phyloP scores from a whole-genome alignment of 1,140 invertebrate genomes.

The Drosophila novamexicana region DNA sequence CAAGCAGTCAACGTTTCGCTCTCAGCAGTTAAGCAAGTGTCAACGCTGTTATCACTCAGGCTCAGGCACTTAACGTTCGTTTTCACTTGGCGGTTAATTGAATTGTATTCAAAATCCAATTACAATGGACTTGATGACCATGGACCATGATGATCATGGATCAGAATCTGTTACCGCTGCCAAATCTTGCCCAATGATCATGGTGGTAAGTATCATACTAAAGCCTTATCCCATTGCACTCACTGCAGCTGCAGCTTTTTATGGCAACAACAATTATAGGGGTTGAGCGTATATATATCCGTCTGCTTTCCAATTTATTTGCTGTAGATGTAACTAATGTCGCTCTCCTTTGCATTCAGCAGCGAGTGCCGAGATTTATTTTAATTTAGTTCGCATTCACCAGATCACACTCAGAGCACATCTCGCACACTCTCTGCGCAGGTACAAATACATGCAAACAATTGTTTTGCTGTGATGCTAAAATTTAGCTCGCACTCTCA shows the following conservation, averaged over 20 bases:
- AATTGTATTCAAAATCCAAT: conserved; percentile 10
- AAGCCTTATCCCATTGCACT: background rate
- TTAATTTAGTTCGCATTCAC: conserved; percentile 39
- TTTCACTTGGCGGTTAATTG: conserved; percentile 19
- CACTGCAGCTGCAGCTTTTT: background rate
- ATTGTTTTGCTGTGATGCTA: conserved; percentile 6
- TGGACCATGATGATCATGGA: conserved; percentile 61
- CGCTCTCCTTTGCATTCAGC: background rate
- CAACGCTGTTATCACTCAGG: conserved; percentile 40
- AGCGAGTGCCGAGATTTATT: conserved; percentile 39
- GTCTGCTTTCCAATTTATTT: conserved; percentile 6
- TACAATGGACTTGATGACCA: conserved; percentile 36
- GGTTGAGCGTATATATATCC: background rate
- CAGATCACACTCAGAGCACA: conserved; percentile 10
- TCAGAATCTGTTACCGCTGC: conserved; percentile 6
- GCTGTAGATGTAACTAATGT: background rate
- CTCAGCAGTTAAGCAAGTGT: conserved; percentile 66
- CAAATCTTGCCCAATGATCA: conserved; percentile 70
- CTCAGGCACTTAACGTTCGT: conserved; percentile 70
- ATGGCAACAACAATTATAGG: background rate
- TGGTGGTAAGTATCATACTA: conserved; percentile 64
- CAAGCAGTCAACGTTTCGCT: conserved; percentile 59
- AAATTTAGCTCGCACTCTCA: conserved; percentile 7
- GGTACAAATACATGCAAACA: background rate
- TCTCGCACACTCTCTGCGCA: conserved; percentile 9